Evolutionary conservation across 2,113 vertebrate genomes (phyloP).

Genomic region (Aptenodytes patagonicus): DNA sequence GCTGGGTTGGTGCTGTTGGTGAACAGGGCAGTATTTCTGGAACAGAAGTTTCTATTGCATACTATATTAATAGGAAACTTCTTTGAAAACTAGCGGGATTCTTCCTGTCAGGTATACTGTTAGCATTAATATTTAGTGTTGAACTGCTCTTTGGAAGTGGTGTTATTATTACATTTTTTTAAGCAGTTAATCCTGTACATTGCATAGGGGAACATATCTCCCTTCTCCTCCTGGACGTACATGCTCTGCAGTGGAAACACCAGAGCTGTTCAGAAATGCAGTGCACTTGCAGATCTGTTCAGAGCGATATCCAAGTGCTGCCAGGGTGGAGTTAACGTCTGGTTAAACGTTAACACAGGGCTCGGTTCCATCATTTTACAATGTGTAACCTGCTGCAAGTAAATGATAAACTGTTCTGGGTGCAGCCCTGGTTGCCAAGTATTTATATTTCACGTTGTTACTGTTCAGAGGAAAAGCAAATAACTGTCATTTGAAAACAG

Average conservation of each 20-base stretch:
- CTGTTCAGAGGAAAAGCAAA: not conserved
- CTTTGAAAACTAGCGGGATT: not conserved
- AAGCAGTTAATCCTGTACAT: not conserved
- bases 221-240: not conserved
- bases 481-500: not conserved
- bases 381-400: constrained; percentile 8
- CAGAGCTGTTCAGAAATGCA: not conserved
- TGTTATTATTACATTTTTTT: not conserved
- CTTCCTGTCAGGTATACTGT: not conserved
- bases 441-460: not conserved
- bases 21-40: not conserved
- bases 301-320: not conserved
- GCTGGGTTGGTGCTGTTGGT: not conserved
- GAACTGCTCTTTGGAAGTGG: not conserved
- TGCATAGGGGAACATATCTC: not conserved
- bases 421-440: not conserved
- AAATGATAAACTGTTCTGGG: constrained; percentile 32
- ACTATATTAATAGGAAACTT: not conserved
- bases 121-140: not conserved
- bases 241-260: not conserved
- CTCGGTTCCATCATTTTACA: not conserved
- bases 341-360: not conserved
- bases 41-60: not conserved
- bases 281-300: not conserved
- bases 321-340: not conserved